phyloP scores from a whole-genome alignment of 2,113 vertebrate genomes.

The Thomomys bottae region DNA sequence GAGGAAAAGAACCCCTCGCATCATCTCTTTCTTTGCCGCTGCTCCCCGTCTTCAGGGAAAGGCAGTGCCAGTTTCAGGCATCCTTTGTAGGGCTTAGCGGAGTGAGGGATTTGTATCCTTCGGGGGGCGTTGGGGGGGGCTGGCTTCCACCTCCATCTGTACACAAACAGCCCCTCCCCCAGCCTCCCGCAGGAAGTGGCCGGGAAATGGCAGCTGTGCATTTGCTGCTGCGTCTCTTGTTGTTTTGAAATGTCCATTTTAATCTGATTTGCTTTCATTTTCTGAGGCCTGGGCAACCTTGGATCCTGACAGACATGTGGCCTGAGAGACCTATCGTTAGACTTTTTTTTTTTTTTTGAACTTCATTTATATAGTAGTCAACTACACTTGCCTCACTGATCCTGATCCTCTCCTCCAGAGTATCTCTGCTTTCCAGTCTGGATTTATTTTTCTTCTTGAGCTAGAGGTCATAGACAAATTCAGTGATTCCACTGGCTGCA shows the following conservation, averaged over 20 bases:
- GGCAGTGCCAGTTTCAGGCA: neutral
- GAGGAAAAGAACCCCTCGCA: neutral
- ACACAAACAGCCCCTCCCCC: constrained; percentile 78
- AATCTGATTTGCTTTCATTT: constrained; percentile 83
- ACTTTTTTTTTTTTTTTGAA: neutral
- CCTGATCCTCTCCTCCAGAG: neutral
- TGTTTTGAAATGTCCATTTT: constrained; percentile 86
- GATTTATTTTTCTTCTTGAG: constrained; percentile 2
- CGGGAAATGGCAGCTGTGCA: constrained; percentile 85
- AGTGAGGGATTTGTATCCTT: constrained; percentile 55
- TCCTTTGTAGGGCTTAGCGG: constrained; percentile 61
- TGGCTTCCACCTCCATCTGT: constrained; percentile 69
- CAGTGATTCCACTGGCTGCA: neutral
- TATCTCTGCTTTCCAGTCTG: constrained; percentile 25
- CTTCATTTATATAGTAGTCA: constrained; percentile 60
- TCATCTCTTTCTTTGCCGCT: constrained; percentile 10
- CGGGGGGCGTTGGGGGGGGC: neutral
- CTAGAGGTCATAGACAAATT: constrained; percentile 63
- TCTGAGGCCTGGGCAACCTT: constrained; percentile 69
- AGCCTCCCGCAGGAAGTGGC: constrained; percentile 84
- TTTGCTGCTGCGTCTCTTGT: constrained; percentile 74
- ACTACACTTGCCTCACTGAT: constrained; percentile 28
- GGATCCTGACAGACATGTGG: constrained; percentile 54
- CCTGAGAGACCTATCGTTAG: constrained; percentile 33
- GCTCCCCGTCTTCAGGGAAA: neutral